Evolutionary conservation across 1,140 invertebrate genomes (phyloP), one percentile per base, ranked within the genome.

Genomic region (Nilaparvata lugens): DNA sequence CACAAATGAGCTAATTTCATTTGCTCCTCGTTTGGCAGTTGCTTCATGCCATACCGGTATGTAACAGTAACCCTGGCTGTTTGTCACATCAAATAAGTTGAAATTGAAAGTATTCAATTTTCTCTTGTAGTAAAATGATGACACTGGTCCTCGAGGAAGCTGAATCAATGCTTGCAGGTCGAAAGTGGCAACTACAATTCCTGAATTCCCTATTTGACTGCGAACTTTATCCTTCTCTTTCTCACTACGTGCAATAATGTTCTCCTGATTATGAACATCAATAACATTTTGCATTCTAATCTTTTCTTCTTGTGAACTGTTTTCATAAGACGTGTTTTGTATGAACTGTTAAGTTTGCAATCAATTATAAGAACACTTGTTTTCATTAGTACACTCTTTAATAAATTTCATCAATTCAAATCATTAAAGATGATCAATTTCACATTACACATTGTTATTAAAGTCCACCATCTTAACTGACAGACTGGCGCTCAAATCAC

Each of bases 71-170:
- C 58, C 58, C 42, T 51, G 13, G 23, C 21, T 21, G 14, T 42
- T 45, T 35, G 18, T 21, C 5, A 52, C 9, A 21, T 62, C 24
- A 38, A 35, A 62, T 16, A 52, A 21, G 2, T 25, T 64, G 40
- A 64, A 54, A 14, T 64, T 64, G 35, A 63, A 64, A 16, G 57
- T 56, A 38, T 51, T 19, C 43, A 64, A 53, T 31, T 58, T 60
- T 40, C 35, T 28, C 52, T 63, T 63, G 51, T 64, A 64, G 38
- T 54, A 64, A 40, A 59, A 52, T 14, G 42, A 52, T 14, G 61
- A 63, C n/a, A 64, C 53, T n/a, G 60, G 31, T 40, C 31, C 23
- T 16, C 25, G 23, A 19, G 61, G 31, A 18, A 24, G 25, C 25
- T 23, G 25, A 21, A 53, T 23, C 38, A 63, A 28, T 42, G 18